These are phyloP conservation scores for Zaprionus inermis DNA, from an alignment of 1,140 invertebrate genomes.

Conservation along the genomic window DNA sequence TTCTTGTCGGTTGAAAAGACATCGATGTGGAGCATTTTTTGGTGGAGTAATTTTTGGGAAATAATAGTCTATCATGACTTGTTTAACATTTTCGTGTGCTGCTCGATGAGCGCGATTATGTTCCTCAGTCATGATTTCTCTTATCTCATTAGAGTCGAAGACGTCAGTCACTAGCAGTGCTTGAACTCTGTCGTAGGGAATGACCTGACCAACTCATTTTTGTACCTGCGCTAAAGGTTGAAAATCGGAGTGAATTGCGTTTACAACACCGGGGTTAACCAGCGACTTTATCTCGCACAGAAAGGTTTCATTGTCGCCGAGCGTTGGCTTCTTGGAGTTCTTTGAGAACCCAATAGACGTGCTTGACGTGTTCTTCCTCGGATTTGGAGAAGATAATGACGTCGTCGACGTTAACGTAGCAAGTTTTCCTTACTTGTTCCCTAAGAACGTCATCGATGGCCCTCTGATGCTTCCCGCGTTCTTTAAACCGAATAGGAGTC, in stretches of 20 bases:
- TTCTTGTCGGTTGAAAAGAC: too few species aligned
- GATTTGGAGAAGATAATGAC: conserved; percentile 28
- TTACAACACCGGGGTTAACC: conserved; percentile 29
- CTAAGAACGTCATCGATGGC: conserved; percentile 49
- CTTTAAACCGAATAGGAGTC: background rate
- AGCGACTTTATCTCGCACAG: background rate
- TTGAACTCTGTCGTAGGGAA: too few species aligned
- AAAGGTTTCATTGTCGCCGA: background rate
- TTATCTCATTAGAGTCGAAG: too few species aligned
- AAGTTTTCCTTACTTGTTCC: conserved; percentile 13
- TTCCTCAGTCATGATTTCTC: too few species aligned
- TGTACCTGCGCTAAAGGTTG: conserved; percentile 29
- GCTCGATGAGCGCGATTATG: too few species aligned
- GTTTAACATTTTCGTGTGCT: too few species aligned
- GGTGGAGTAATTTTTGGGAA: too few species aligned
- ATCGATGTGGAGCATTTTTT: too few species aligned
- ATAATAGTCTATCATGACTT: too few species aligned
- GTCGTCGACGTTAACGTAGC: conserved; percentile 33
- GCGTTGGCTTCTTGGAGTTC: conserved; percentile 49
- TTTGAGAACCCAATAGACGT: conserved; percentile 30
- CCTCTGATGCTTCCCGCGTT: conserved; percentile 62
- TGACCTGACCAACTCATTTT: conserved; percentile 24
- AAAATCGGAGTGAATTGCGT: conserved; percentile 8
- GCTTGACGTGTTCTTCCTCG: conserved; percentile 33
- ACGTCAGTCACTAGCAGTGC: too few species aligned